A percentile compares a stretch with the other conserved stretches of the same genome.
Conservation (phyloP, 2,797 vertebrate genomes). For the Onychomys arenicola region DNA sequence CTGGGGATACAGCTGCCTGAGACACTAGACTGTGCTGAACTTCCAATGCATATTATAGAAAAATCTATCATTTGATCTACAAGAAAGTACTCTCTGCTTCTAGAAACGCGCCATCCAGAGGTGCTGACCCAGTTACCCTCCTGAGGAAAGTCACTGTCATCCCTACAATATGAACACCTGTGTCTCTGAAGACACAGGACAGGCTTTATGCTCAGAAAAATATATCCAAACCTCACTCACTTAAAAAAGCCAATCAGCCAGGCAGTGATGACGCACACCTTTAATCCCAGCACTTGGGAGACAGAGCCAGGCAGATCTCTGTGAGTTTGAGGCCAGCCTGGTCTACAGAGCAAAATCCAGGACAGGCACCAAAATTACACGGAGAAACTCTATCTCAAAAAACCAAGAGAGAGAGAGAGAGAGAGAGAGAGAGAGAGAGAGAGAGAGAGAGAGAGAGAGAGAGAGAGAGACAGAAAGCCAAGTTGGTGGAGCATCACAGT, state of each 20-base stretch:
- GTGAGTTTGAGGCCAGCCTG: too few species aligned
- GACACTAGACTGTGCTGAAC: neutral
- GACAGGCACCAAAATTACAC: too few species aligned
- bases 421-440: too few species aligned
- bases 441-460: too few species aligned
- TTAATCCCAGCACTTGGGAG: too few species aligned
- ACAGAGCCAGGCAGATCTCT: too few species aligned
- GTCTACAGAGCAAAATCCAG: too few species aligned
- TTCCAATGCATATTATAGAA: neutral
- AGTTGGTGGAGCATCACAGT: neutral
- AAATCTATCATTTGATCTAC: neutral
- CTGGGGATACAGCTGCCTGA: neutral
- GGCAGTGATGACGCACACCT: too few species aligned
- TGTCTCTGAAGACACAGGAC: neutral
- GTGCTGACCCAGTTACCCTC: conserved; percentile 57
- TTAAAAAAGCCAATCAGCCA: neutral
- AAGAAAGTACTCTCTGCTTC: neutral
- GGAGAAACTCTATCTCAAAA: too few species aligned
- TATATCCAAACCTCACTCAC: neutral
- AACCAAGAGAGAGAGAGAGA: too few species aligned
- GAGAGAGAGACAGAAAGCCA: too few species aligned
- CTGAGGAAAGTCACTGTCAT: conserved; percentile 30
- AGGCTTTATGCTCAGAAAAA: neutral
- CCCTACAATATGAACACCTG: neutral
- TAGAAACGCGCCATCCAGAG: neutral